Base-by-base conservation (phyloP, 1,140 invertebrate species). In the Eumeta japonica region DNA sequence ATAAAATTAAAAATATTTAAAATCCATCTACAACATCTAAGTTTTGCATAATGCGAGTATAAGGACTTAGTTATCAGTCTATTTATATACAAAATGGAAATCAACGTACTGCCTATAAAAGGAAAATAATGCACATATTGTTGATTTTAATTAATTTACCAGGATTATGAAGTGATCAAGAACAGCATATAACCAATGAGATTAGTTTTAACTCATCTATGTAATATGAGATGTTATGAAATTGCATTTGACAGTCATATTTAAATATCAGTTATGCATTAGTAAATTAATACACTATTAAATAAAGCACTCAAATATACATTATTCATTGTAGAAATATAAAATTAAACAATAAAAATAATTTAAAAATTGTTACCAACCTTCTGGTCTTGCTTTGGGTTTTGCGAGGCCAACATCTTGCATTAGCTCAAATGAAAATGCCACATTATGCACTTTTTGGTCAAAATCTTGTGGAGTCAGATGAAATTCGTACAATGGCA, bases 361-460 rank as follows among this genome's bases (percentile, higher is more conserved):
- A 35, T 5, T 18, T 7, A 16, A 7, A 35, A 5, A 17, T 12
- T 7, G n/a, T 24, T 24, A 16, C 16, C 11, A 79, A 94, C 92
- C 92, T 88, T 97, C 94, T 7, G 94, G 92, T 51, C 97, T 79
- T 9, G 94, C 93, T 78, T 97, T 97, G 0, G 95, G 94, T 67
- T 90, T 94, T 1, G 88, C 86, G n/a, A 99, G 68, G 3, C 94
- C 95, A 43, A 94, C 90, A 75, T 99, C 96, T 68, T 94, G 89
- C 95, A 99, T 98, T 14, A 99, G 76, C 54, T 98, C 93, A 78
- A 98, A 99, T 3, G 95, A 90, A 66, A 99, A 96, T 0, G 83
- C 78, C 3, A 99, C 95, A 79, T 99, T 99, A 60, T 95, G 93
- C 0, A 99, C 89, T 76, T 94, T 94, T 52, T 98, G 91, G 18